Evolutionary conservation across 2,797 vertebrate species (phyloP).

Genomic region (Zalophus californianus): DNA sequence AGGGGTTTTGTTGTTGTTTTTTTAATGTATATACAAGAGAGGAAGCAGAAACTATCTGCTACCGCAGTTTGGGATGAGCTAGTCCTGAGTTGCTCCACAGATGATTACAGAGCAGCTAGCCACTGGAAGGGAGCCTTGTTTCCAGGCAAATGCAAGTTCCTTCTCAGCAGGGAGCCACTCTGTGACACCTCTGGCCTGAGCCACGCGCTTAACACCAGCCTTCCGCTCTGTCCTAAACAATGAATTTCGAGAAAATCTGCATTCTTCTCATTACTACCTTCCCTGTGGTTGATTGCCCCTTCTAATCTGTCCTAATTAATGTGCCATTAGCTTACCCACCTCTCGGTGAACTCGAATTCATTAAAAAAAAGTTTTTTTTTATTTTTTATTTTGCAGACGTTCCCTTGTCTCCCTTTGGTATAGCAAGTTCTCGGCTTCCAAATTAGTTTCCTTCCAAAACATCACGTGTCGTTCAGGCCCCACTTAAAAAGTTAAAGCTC

Average conservation of each 20-base stretch:
- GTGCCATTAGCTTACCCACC: neutral
- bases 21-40: neutral
- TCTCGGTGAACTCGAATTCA: conserved; percentile 7
- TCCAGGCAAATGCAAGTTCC: neutral
- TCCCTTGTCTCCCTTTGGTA: neutral
- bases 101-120: neutral
- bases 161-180: neutral
- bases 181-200: neutral
- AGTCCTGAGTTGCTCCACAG: neutral
- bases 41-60: neutral
- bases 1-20: neutral
- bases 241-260: neutral
- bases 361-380: neutral
- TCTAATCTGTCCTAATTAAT: conserved; percentile 56
- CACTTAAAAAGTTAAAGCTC: conserved; percentile 53
- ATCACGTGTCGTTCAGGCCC: neutral
- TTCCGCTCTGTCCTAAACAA: neutral
- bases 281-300: neutral
- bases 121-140: neutral
- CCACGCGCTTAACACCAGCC: neutral
- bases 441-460: conserved; percentile 58
- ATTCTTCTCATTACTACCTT: neutral
- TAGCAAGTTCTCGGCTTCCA: conserved; percentile 45
- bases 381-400: neutral
- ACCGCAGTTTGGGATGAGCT: neutral